Evolutionary conservation across 2,797 vertebrate genomes (phyloP).

Genomic region (Centroberyx gerrardi): DNA sequence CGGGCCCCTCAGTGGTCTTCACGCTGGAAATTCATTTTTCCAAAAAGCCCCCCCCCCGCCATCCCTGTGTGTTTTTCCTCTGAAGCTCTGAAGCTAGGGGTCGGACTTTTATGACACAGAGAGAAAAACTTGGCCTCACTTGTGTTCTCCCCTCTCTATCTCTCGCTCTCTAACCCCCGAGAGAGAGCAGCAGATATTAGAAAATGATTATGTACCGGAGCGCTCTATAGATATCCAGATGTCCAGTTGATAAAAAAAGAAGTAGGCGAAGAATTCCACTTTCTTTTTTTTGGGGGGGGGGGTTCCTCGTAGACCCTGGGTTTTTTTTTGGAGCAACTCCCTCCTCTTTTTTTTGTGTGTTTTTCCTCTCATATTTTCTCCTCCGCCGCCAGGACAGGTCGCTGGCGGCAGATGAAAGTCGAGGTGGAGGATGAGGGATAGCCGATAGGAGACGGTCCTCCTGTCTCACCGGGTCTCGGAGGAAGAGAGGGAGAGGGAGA

Average conservation of each 20-base stretch:
- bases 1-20: background rate
- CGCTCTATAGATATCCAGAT: slow-evolving; percentile 67
- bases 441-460: slow-evolving; percentile 39
- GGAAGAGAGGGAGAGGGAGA: slow-evolving; percentile 39
- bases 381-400: slow-evolving; percentile 40
- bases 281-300: background rate
- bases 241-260: slow-evolving; percentile 56
- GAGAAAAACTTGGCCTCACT: slow-evolving; percentile 41
- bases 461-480: slow-evolving; percentile 38
- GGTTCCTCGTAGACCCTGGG: background rate
- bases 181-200: slow-evolving; percentile 55
- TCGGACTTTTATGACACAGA: slow-evolving; percentile 35
- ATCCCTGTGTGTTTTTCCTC: slow-evolving; percentile 42
- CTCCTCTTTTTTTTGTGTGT: slow-evolving; percentile 30
- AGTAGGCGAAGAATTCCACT: slow-evolving; percentile 38
- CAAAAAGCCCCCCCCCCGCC: slow-evolving; percentile 45
- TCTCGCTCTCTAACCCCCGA: slow-evolving; percentile 43
- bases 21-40: slow-evolving; percentile 67
- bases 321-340: background rate
- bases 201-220: slow-evolving; percentile 58
- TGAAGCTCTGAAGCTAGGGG: slow-evolving; percentile 57
- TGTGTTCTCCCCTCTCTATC: slow-evolving; percentile 24
- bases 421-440: slow-evolving; percentile 46
- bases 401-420: slow-evolving; percentile 73
- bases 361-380: slow-evolving; percentile 49